Conservation (phyloP, 2,113 vertebrate genomes). For the Tragelaphus scriptus region DNA sequence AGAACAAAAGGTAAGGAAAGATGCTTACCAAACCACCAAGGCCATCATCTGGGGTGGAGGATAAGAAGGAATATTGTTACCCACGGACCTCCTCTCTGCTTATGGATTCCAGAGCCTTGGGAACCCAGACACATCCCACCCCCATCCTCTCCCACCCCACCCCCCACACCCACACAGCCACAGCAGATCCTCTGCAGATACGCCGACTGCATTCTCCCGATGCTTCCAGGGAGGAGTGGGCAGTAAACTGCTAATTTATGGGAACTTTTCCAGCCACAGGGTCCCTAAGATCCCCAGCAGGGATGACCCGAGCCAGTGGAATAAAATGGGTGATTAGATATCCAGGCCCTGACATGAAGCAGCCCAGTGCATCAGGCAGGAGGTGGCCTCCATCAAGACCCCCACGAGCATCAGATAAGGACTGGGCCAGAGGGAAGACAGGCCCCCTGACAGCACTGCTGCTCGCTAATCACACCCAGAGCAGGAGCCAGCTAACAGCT, state of each 20-base stretch:
- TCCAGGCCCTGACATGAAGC: not conserved
- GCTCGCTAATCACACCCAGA: not conserved
- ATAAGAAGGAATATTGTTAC: not conserved
- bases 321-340: not conserved
- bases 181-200: not conserved
- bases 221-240: not conserved
- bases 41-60: not conserved
- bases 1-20: not conserved
- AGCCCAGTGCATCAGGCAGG: not conserved
- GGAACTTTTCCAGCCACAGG: not conserved
- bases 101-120: not conserved
- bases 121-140: not conserved
- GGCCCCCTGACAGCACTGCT: not conserved
- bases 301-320: not conserved
- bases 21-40: not conserved
- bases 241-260: not conserved
- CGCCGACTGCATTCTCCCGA: not conserved
- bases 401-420: not conserved
- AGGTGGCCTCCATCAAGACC: not conserved
- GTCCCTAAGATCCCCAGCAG: not conserved
- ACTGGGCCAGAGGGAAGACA: not conserved
- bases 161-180: not conserved
- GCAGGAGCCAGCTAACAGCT: not conserved
- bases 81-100: fast-evolving
- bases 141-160: too few relatives aligned